Percentiles rank a stretch among this genome's conserved stretches.
phyloP scores from a whole-genome alignment of 2,888 invertebrate genomes.

The Cyaniris semiargus region DNA sequence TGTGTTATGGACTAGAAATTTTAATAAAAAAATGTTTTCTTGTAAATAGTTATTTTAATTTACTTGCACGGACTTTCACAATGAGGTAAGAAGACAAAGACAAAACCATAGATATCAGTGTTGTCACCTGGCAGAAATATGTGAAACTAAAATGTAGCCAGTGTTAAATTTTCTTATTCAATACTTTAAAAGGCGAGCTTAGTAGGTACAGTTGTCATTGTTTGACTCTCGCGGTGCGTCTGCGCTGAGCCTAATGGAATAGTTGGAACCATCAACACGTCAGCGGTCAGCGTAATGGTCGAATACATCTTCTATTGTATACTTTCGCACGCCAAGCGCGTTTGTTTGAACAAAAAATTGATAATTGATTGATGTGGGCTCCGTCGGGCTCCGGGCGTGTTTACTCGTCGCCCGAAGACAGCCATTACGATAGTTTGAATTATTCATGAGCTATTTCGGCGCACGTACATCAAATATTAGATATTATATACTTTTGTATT shows the following conservation, averaged over 20 bases:
- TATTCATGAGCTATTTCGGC: conserved; percentile 13
- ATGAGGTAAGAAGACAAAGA: too few species aligned
- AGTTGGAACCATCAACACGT: neutral
- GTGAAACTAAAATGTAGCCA: too few species aligned
- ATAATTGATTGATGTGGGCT: conserved; percentile 12
- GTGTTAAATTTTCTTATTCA: too few species aligned
- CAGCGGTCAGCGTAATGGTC: neutral
- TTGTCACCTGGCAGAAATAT: too few species aligned
- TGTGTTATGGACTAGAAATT: too few species aligned
- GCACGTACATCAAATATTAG: neutral
- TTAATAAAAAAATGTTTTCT: too few species aligned
- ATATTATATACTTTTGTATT: conserved; percentile 1
- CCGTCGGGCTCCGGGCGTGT: neutral
- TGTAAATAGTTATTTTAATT: too few species aligned
- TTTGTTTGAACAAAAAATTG: conserved; percentile 21
- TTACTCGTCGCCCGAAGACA: conserved; percentile 24
- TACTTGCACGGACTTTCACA: too few species aligned
- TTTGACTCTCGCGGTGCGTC: too few species aligned
- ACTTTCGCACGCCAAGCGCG: neutral
- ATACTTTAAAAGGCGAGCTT: too few species aligned
- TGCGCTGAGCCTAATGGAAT: neutral
- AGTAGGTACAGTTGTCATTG: too few species aligned
- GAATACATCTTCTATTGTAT: neutral
- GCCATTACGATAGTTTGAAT: conserved; percentile 19
- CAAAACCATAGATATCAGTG: too few species aligned